Evolutionary conservation across 2,797 vertebrate genomes (phyloP).

Genomic region (Typhlichthys subterraneus): DNA sequence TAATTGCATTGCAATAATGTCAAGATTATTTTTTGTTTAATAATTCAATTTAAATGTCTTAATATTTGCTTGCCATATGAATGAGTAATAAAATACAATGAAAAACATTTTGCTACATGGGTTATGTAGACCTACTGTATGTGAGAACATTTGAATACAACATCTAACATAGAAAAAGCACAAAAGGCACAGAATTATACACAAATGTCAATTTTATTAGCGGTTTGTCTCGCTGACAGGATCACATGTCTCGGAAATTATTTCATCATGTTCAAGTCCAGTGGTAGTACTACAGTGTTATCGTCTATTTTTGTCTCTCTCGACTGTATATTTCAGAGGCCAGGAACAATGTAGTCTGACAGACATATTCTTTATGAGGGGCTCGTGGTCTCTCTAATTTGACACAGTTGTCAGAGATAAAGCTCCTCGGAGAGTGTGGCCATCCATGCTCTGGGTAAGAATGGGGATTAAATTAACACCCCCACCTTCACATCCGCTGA

Average conservation of each 20-base stretch:
- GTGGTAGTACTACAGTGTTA: conserved; percentile 72
- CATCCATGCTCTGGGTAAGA: conserved; percentile 82
- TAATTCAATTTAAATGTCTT: conserved; percentile 54
- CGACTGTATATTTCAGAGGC: conserved; percentile 75
- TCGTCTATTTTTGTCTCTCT: conserved; percentile 79
- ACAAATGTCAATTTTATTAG: conserved; percentile 70
- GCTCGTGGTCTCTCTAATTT: conserved; percentile 82
- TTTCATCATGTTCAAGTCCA: conserved; percentile 78
- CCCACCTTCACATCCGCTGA: conserved; percentile 80
- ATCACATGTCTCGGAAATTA: conserved; percentile 76
- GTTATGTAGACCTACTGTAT: conserved; percentile 5
- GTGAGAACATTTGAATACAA: conserved; percentile 13
- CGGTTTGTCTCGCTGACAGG: conserved; percentile 69
- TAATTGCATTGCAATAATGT: conserved; percentile 62
- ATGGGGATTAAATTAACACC: conserved; percentile 83
- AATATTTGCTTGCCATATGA: conserved; percentile 39
- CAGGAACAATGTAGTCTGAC: conserved; percentile 80
- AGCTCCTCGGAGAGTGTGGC: conserved; percentile 81
- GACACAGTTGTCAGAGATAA: conserved; percentile 84
- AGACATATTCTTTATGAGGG: conserved; percentile 83
- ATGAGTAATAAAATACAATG: conserved; percentile 2
- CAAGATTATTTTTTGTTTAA: conserved; percentile 44
- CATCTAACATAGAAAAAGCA: conserved; percentile 38
- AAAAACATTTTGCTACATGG: conserved; percentile 9
- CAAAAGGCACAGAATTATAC: conserved; percentile 45